Base-by-base conservation (phyloP, 2,888 invertebrate species). In the Sinotaia quadrata region DNA sequence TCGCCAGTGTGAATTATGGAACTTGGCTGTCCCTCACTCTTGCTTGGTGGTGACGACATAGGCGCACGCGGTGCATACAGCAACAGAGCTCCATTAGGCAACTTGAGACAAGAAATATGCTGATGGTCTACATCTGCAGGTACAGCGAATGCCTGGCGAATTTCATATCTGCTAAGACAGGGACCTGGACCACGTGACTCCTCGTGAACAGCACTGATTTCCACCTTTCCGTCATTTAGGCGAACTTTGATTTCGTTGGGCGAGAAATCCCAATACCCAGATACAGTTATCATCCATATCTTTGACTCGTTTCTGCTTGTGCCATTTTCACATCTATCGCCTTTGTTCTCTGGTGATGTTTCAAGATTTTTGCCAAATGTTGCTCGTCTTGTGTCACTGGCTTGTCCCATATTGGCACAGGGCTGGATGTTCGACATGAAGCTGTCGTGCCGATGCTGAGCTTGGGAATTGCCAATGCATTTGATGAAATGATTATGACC, bases 71-170 rank as follows among this genome's bases (percentile, higher is more conserved):
- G 44, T 24, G 65, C 65, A n/a, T 29, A 37, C 21, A 65, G 44
- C 31, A 47, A 24, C 56, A 65, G 24, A 2, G n/a, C 24, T 2
- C 56, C 52, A 21, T 56, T 34, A 10, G 44, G 44, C 24, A 41
- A 31, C 65, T 47, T 44, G 27, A 24, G 31, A 18, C 56, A 56
- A 3, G 44, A 27, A 21, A 65, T 21, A 4, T 29, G 37, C 24
- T 56, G 18, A 44, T 44, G 54, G 44, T 56, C 54, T 8, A 54
- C 31, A 8, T 56, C 27, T 27, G 37, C 56, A 21, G 65, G 65
- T n/a, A 65, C 24, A 8, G 27, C n/a, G 15, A 65, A 44, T 2
- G 41, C 29, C n/a, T 18, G 56, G 8, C 12, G 27, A n/a, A 37
- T 44, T 7, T 54, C 47, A 41, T 54, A 18, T 33, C 27, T 65